Evolutionary conservation across 2,113 vertebrate genomes (phyloP).

Genomic region (Setophaga petechia): DNA sequence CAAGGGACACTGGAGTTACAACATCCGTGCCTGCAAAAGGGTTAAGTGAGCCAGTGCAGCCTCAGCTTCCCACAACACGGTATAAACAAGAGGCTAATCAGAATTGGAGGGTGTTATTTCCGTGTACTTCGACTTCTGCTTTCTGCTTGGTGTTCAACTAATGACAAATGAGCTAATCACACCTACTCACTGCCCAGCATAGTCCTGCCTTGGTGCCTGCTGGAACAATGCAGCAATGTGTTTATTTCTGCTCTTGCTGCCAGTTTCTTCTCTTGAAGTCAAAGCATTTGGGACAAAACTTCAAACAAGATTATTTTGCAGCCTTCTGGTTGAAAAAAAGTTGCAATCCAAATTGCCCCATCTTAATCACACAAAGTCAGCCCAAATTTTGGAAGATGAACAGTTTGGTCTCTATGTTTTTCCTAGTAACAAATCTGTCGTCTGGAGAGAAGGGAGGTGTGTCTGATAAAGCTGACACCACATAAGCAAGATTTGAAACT

Average conservation of each 20-base stretch:
- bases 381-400: neutral
- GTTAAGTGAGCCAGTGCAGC: neutral
- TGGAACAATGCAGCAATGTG: neutral
- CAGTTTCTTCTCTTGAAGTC: neutral
- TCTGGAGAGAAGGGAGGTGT: neutral
- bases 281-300: neutral
- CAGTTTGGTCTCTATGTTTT: neutral
- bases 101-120: neutral
- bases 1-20: neutral
- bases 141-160: slow-evolving; percentile 2
- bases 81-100: neutral
- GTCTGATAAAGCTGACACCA: neutral
- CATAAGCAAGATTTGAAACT: neutral
- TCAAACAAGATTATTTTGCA: neutral
- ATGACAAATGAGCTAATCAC: neutral
- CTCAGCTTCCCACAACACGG: neutral
- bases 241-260: neutral
- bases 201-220: neutral
- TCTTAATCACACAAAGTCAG: neutral
- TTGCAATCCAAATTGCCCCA: neutral
- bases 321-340: neutral
- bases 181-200: neutral
- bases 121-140: slow-evolving; percentile 11
- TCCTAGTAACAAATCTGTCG: neutral
- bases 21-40: neutral